Percentiles rank a stretch among this genome's conserved stretches.
Evolutionary conservation across 2,888 invertebrate species (phyloP).

Genomic region (Euplexia lucipara): DNA sequence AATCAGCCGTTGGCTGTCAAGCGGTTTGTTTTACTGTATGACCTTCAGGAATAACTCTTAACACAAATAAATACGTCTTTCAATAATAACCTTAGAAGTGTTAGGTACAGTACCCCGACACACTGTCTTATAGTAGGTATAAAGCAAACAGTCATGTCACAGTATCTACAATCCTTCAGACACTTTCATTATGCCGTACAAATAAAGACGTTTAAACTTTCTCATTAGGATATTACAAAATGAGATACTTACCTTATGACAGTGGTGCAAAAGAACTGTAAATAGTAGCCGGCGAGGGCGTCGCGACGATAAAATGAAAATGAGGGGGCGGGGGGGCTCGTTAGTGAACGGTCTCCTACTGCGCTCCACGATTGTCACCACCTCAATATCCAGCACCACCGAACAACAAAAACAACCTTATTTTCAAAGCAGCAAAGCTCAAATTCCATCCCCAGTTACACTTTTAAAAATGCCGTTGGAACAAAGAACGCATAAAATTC

Average conservation of each 20-base stretch:
- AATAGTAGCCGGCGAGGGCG: slow-evolving; percentile 77
- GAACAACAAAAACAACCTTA: slow-evolving; percentile 71
- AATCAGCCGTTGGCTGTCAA: too few relatives aligned
- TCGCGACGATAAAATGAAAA: slow-evolving; percentile 85
- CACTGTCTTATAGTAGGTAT: not conserved
- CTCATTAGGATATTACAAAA: slow-evolving; percentile 78
- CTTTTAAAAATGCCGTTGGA: slow-evolving; percentile 79
- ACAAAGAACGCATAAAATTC: slow-evolving; percentile 88
- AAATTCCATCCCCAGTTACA: slow-evolving; percentile 57
- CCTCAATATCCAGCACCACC: slow-evolving; percentile 78
- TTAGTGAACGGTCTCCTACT: slow-evolving; percentile 82
- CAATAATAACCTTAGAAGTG: too few relatives aligned
- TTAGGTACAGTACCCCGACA: not conserved
- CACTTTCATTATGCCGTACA: slow-evolving; percentile 44
- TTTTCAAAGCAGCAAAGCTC: slow-evolving; percentile 61
- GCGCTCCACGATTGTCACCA: slow-evolving; percentile 85
- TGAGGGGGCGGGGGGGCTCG: slow-evolving; percentile 83
- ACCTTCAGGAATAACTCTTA: too few relatives aligned
- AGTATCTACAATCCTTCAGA: slow-evolving; percentile 23
- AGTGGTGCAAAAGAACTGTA: slow-evolving; percentile 79
- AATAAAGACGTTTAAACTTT: slow-evolving; percentile 64
- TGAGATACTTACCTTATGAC: slow-evolving; percentile 76
- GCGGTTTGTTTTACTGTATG: too few relatives aligned
- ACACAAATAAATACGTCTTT: too few relatives aligned
- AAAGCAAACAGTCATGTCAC: slow-evolving; percentile 20